phyloP scores from a whole-genome alignment of 1,140 invertebrate genomes.

The roundworm (Caenorhabditis elegans) region DNA sequence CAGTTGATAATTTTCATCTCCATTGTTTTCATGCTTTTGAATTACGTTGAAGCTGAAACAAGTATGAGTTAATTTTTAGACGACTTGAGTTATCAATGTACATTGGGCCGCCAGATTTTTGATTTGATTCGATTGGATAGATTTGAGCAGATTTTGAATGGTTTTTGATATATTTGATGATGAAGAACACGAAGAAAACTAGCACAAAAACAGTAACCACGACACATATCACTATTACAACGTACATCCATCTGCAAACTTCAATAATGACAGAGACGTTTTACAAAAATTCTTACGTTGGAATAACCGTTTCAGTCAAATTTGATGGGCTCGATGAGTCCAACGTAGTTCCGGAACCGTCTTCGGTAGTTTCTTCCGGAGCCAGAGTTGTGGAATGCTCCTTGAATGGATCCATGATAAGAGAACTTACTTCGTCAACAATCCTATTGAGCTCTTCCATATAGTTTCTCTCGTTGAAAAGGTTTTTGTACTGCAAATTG shows the following conservation, averaged over 20 bases:
- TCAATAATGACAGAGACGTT: background rate
- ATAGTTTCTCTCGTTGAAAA: constrained; percentile 37
- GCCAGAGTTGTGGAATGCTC: background rate
- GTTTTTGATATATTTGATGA: background rate
- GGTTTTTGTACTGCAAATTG: constrained; percentile 25
- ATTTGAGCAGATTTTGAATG: background rate
- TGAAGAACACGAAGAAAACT: background rate
- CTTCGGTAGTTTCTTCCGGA: background rate
- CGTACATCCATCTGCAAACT: constrained; percentile 35
- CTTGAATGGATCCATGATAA: constrained; percentile 28
- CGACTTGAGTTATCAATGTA: background rate
- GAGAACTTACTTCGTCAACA: constrained; percentile 36
- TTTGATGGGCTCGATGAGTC: background rate
- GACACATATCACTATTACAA: constrained; percentile 7
- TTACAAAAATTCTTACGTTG: background rate
- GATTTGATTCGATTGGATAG: background rate
- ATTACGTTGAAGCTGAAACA: background rate
- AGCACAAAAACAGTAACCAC: background rate
- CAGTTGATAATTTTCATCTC: background rate
- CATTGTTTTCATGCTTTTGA: constrained; percentile 14
- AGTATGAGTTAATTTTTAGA: background rate
- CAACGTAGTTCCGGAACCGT: background rate
- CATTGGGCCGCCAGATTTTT: background rate
- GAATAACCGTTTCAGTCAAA: background rate
- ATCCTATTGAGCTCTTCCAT: constrained; percentile 37